phyloP scores from a whole-genome alignment of 2,113 vertebrate species.

The Apteryx owenii region DNA sequence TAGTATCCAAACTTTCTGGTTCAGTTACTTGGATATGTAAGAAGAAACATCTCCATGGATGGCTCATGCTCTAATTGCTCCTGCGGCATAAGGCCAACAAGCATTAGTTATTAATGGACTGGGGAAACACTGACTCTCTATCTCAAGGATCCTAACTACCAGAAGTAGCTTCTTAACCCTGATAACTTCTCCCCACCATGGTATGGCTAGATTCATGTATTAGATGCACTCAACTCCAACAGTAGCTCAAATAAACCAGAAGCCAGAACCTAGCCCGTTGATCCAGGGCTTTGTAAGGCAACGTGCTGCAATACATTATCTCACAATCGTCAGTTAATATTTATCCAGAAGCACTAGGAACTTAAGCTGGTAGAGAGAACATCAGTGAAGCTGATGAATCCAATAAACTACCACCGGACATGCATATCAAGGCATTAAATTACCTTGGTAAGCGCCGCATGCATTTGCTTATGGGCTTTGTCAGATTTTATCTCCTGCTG shows the following conservation, averaged over 20 bases:
- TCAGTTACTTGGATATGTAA: not conserved
- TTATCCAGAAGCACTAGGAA: not conserved
- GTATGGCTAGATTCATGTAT: not conserved
- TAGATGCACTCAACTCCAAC: not conserved
- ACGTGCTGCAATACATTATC: not conserved
- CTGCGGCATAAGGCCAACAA: not conserved
- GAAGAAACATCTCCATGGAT: not conserved
- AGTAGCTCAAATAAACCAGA: not conserved
- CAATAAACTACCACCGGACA: not conserved
- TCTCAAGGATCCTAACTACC: not conserved
- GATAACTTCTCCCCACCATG: not conserved
- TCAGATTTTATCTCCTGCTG: not conserved
- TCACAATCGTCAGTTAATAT: not conserved
- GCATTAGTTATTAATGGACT: not conserved
- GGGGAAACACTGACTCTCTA: not conserved
- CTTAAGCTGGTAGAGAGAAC: not conserved
- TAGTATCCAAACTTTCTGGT: not conserved
- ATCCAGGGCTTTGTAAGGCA: not conserved
- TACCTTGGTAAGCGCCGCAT: not conserved
- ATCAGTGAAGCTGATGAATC: not conserved
- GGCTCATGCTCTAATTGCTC: not conserved
- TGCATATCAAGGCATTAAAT: not conserved
- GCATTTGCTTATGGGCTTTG: not conserved
- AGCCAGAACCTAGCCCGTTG: not conserved
- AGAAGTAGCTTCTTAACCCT: not conserved